Evolutionary conservation across 2,888 invertebrate species (phyloP).

Genomic region (Cosmia pyralina): DNA sequence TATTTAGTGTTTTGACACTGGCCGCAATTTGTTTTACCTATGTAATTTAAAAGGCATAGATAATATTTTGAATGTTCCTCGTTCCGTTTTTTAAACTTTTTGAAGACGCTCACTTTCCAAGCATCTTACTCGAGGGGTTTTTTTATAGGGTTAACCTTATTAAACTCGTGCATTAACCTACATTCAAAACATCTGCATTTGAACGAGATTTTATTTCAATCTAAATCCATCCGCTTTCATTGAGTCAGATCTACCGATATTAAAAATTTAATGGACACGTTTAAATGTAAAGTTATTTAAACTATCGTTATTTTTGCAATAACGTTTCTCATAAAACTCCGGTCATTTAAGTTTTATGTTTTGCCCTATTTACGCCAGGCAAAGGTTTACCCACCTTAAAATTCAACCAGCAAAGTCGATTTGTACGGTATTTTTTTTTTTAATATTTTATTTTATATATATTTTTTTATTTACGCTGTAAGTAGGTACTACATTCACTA

Average conservation of each 20-base stretch:
- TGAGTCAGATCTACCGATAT: conserved; percentile 43
- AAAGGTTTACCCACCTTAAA: neutral
- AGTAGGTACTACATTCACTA: no score
- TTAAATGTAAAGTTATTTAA: conserved; percentile 7
- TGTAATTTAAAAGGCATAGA: neutral
- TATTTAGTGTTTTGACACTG: conserved; percentile 19
- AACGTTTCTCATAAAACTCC: neutral
- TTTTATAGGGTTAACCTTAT: conserved; percentile 34
- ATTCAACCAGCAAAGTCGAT: neutral
- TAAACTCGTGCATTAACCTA: conserved; percentile 49
- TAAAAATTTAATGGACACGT: conserved; percentile 32
- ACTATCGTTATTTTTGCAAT: conserved; percentile 34
- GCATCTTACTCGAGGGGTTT: neutral
- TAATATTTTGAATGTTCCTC: conserved; percentile 1
- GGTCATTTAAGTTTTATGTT: neutral
- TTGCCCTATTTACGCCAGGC: neutral
- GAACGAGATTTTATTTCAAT: conserved; percentile 47
- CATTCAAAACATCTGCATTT: conserved; percentile 47
- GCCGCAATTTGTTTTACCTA: neutral
- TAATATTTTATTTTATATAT: no score
- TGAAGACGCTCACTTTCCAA: neutral
- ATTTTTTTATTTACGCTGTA: neutral
- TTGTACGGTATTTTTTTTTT: neutral
- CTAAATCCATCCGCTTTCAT: conserved; percentile 50
- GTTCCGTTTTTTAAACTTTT: neutral